Evolutionary conservation across 2,113 vertebrate species (phyloP).

Genomic region (Lichenostomus cassidix): DNA sequence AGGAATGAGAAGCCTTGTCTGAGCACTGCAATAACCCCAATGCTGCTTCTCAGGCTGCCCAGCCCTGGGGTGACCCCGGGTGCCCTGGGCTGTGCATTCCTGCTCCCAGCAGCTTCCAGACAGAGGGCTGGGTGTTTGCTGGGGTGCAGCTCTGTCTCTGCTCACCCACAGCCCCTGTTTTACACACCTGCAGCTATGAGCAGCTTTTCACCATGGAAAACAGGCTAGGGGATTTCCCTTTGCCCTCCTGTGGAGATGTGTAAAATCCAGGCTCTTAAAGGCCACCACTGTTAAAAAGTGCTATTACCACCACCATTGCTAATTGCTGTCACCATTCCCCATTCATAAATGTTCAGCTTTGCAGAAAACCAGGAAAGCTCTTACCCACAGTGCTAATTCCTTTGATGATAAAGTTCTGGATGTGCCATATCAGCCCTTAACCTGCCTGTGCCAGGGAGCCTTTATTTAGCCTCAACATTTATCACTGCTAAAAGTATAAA

Average conservation of each 20-base stretch:
- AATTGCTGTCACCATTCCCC: neutral
- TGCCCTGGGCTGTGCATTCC: neutral
- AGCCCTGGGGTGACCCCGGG: neutral
- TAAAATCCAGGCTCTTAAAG: neutral
- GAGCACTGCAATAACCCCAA: neutral
- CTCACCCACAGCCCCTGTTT: neutral
- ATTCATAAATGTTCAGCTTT: conserved; percentile 37
- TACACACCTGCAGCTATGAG: neutral
- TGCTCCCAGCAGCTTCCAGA: neutral
- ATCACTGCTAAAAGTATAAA: conserved; percentile 72
- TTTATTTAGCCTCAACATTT: conserved; percentile 70
- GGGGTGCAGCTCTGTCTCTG: neutral
- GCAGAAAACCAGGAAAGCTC: conserved; percentile 35
- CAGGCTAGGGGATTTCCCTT: neutral
- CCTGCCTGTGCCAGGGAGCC: conserved; percentile 51
- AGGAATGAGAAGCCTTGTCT: neutral
- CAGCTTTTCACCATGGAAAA: neutral
- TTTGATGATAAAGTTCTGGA: conserved; percentile 58
- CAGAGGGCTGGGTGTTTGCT: neutral
- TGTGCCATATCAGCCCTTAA: conserved; percentile 59
- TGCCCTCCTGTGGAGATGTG: neutral
- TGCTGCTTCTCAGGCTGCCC: neutral
- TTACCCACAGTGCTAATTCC: conserved; percentile 27
- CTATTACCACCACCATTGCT: neutral
- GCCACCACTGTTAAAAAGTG: neutral